Conservation (phyloP, 2,888 invertebrate species). For the Stenolophus ochropezus region DNA sequence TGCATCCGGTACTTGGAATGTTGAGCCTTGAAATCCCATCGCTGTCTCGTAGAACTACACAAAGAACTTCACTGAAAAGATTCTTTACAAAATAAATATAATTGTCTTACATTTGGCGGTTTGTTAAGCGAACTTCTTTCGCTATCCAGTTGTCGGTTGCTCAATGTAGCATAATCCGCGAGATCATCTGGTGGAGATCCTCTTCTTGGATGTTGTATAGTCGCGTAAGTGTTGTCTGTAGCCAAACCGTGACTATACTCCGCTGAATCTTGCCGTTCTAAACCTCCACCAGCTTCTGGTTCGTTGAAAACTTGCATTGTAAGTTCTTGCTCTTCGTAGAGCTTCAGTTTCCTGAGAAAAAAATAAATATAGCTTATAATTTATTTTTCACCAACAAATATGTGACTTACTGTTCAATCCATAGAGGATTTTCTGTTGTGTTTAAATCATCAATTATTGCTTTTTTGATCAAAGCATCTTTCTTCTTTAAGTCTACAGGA, state of each 20-base stretch:
- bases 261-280: conserved; percentile 73
- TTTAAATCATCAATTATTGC: conserved; percentile 90
- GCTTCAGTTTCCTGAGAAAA: conserved; percentile 82
- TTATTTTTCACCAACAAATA: conserved; percentile 11
- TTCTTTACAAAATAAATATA: no score
- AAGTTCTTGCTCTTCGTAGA: conserved; percentile 93
- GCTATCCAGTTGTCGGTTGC: conserved; percentile 70
- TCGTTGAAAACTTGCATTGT: conserved; percentile 95
- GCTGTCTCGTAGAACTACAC: conserved; percentile 78
- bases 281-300: conserved; percentile 77
- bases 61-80: no score
- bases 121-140: conserved; percentile 74
- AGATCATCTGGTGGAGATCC: conserved; percentile 74
- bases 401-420: conserved; percentile 88
- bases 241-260: conserved; percentile 73
- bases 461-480: conserved; percentile 88
- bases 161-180: conserved; percentile 80
- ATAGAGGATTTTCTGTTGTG: conserved; percentile 93
- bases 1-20: conserved; percentile 82
- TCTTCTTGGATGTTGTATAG: conserved; percentile 81
- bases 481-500: conserved; percentile 87
- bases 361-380: conserved; percentile 43
- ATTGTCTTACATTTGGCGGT: conserved; percentile 74
- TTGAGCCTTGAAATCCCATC: conserved; percentile 82
- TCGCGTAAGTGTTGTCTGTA: conserved; percentile 85